phyloP scores from a whole-genome alignment of 2,113 vertebrate genomes.

The Lophura nycthemera region DNA sequence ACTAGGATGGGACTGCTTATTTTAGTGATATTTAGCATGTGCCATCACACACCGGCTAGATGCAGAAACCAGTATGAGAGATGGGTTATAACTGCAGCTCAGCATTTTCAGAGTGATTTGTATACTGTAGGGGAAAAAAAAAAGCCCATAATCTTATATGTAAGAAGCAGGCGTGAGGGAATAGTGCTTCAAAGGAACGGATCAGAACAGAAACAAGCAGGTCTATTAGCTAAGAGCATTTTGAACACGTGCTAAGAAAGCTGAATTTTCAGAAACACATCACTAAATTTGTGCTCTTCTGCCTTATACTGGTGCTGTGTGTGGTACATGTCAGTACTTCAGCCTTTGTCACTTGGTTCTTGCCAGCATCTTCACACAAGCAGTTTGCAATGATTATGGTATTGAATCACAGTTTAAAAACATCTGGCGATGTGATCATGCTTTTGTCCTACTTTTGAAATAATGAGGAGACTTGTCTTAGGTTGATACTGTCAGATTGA shows the following conservation, averaged over 20 bases:
- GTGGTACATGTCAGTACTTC: not conserved
- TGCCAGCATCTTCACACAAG: not conserved
- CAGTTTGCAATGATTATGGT: not conserved
- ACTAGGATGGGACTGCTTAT: not conserved
- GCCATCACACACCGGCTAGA: not conserved
- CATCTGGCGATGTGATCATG: not conserved
- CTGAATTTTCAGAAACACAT: not conserved
- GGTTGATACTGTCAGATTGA: not conserved
- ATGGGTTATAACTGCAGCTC: not conserved
- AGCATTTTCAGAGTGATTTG: not conserved
- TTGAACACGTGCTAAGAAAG: not conserved
- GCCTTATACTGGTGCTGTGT: not conserved
- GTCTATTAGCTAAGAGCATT: not conserved
- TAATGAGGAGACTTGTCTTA: not conserved
- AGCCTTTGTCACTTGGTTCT: not conserved
- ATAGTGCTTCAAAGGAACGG: not conserved
- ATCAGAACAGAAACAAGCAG: not conserved
- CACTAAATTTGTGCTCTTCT: not conserved
- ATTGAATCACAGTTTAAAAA: not conserved
- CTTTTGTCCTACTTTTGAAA: not conserved
- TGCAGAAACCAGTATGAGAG: rapidly evolving
- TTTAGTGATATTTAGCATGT: not conserved
- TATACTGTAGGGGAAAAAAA: not conserved
- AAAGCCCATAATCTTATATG: not conserved
- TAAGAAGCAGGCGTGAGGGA: not conserved